phyloP scores from a whole-genome alignment of 2,113 vertebrate species.

The Smithornis capensis region DNA sequence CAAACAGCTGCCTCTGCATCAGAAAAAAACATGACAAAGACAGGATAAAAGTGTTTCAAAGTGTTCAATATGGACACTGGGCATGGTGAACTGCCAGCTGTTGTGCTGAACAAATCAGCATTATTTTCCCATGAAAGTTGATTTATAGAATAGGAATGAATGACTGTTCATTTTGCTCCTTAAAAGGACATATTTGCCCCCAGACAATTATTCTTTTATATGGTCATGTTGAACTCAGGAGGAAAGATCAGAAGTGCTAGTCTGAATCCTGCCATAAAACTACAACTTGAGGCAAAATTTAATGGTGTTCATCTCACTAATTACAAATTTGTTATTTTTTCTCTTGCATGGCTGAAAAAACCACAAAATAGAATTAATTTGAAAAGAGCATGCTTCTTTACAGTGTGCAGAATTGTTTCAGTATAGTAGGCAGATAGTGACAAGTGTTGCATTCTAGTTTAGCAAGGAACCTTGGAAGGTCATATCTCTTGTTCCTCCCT shows the following conservation, averaged over 20 bases:
- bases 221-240: not conserved
- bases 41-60: not conserved
- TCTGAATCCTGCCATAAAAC: not conserved
- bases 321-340: not conserved
- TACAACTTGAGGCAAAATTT: not conserved
- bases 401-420: not conserved
- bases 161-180: not conserved
- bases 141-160: not conserved
- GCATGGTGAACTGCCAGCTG: not conserved
- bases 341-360: not conserved
- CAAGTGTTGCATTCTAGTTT: not conserved
- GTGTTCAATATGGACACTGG: not conserved
- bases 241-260: not conserved
- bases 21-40: not conserved
- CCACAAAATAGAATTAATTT: not conserved
- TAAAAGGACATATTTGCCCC: not conserved
- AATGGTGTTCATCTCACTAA: not conserved
- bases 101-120: not conserved
- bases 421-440: not conserved
- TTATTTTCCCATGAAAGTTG: not conserved
- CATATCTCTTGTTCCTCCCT: not conserved
- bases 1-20: not conserved
- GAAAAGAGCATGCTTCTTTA: not conserved
- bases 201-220: not conserved
- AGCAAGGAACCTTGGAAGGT: not conserved